Conservation (phyloP, 2,113 vertebrate genomes). For the Muscicapa adusta region DNA sequence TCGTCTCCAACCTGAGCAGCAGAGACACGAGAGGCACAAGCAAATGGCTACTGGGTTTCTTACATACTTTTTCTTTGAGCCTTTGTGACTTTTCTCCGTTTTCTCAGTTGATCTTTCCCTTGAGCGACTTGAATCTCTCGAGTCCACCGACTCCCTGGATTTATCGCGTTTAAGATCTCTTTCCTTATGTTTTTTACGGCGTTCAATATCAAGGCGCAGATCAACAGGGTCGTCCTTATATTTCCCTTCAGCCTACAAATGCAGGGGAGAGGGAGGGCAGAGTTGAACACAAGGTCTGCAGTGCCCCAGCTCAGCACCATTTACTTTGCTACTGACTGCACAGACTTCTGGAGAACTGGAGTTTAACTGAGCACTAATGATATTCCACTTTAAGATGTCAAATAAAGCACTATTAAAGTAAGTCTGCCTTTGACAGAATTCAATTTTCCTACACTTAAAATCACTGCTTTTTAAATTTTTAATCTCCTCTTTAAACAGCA, state of each 20-base stretch:
- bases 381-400: not conserved
- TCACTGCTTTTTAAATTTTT: not conserved
- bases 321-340: constrained; percentile 44
- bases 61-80: constrained; percentile 86
- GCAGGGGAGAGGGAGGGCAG: constrained; percentile 50
- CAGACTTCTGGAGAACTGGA: not conserved
- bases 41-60: constrained; percentile 16
- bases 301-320: not conserved
- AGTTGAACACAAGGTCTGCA: not conserved
- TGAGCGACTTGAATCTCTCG: constrained; percentile 82
- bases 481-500: not conserved
- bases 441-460: not conserved
- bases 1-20: not conserved
- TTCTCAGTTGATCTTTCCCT: constrained; percentile 85
- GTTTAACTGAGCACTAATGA: constrained; percentile 22
- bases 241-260: constrained; percentile 82
- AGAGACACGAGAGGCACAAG: not conserved
- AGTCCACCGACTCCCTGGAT: constrained; percentile 79
- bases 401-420: not conserved
- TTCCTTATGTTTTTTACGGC: constrained; percentile 93
- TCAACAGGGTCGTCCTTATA: constrained; percentile 87
- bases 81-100: constrained; percentile 82
- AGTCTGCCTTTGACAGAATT: not conserved
- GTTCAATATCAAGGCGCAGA: constrained; percentile 94
- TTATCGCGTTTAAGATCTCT: constrained; percentile 83